Base-by-base conservation (phyloP, 1,140 invertebrate genomes). In the Dreissena rostriformis region DNA sequence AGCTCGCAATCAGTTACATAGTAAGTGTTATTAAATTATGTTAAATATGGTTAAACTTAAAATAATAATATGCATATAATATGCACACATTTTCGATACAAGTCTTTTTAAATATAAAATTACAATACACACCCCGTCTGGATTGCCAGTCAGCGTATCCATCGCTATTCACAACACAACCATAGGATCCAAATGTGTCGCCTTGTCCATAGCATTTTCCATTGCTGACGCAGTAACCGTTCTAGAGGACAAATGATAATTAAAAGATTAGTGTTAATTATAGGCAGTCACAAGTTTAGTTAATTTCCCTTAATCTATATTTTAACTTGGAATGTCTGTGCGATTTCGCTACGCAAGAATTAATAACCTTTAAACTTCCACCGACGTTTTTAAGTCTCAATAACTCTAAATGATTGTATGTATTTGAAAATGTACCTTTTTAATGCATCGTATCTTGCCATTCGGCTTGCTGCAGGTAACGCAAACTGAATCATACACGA, bases 401-500 rank as follows among this genome's bases (percentile, higher is more conserved):
- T 19, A 19, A n/a, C 14, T 29, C n/a, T 10, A 7, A n/a, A 39
- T 63, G 28, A 61, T 22, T 28, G n/a, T n/a, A 51, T 24, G n/a
- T 28, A 49, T 49, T 14, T 22, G 17, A 49, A 66, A 5, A 14
- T 17, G 4, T 52, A 78, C 75, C 63, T 68, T 19, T 55, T 66
- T 65, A 0, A 0, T 68, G 39, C 75, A 78, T 10, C 28, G 8
- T 0, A 78, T 52, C 7, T 66, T 52, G 11, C 12, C 51, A 1
- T 53, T 22, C 1, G 49, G 1, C 63, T 66, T 78, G 2, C 39
- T 78, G 39, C 75, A 78, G n/a, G 53, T 68, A 28, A 78, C 63
- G 55, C 75, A 78, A 15, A 26, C 39, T 5, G 75, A 78, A 24
- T 78, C 75, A 68, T 24, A 78, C 15, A 78, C 53, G 14, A 78